Base-by-base conservation (phyloP, 23 tunicate species). In the Diplosoma virens region DNA sequence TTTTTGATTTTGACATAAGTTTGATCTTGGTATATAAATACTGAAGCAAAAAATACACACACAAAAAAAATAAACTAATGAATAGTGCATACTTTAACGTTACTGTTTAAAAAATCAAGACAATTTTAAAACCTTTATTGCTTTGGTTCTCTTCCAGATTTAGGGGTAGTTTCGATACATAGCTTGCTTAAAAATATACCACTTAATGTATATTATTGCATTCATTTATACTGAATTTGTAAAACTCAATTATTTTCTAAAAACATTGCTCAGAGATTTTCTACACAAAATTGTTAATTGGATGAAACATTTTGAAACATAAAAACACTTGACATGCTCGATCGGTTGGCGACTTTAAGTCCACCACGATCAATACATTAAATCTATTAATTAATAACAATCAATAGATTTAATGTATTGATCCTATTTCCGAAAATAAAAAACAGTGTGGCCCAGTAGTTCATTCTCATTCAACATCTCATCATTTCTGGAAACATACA, bases 361-460 rank as follows among this genome's bases (percentile, higher is more conserved):
- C 35, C 69, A 3, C 69, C 69, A 61, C 69, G 35, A 61, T 61
- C 35, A 2, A n/a, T n/a, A n/a, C n/a, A n/a, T n/a, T n/a, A n/a
- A n/a, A n/a, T n/a, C n/a, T n/a, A n/a, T n/a, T n/a, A n/a, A n/a
- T n/a, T n/a, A n/a, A n/a, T n/a, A n/a, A n/a, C n/a, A n/a, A n/a
- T n/a, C n/a, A n/a, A 61, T 27, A 61, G 35, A 3, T 61, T 29
- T 27, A 14, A 35, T 61, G 30, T 27, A 61, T n/a, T 27, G 35
- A 14, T 35, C 34, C 28, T 61, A 29, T 29, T 29, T 61, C 7
- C 14, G 9, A 61, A 61, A 61, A 29, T 61, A 61, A n/a, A 61
- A 61, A 22, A n/a, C 6, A 4, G 35, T 61, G 69, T 61, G 6
- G 5, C 35, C 69, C 35, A 61, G 18, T 61, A 61, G n/a, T 29